Evolutionary conservation across 2,113 vertebrate genomes (phyloP).

Genomic region (Corapipo altera): DNA sequence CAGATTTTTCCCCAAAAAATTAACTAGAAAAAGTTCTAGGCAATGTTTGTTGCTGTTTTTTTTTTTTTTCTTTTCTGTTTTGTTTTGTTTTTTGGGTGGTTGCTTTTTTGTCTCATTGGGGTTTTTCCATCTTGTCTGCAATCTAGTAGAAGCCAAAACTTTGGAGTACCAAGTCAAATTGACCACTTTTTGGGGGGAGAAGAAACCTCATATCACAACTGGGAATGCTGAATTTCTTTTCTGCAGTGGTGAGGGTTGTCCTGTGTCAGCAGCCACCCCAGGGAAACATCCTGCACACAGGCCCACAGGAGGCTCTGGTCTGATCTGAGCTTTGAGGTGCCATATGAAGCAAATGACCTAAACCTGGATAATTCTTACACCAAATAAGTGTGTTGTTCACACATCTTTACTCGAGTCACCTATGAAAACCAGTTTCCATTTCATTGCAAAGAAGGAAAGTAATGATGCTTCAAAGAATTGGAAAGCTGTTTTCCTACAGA

Average conservation of each 20-base stretch:
- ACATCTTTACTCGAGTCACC: fast-evolving
- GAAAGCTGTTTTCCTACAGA: not conserved
- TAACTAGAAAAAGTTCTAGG: not conserved
- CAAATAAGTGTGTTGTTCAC: not conserved
- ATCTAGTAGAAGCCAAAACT: not conserved
- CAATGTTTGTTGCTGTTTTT: not conserved
- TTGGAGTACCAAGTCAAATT: not conserved
- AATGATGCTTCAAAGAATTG: not conserved
- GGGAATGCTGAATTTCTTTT: not conserved
- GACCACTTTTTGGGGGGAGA: fast-evolving
- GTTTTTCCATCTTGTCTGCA: not conserved
- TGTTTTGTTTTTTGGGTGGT: fast-evolving
- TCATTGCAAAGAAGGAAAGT: not conserved
- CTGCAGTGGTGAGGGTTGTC: not conserved
- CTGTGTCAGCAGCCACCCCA: not conserved
- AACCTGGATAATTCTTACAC: not conserved
- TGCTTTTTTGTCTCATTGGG: fast-evolving
- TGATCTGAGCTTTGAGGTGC: not conserved
- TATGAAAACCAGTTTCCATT: not conserved
- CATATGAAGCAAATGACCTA: not conserved
- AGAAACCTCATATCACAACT: not conserved
- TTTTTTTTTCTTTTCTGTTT: fast-evolving
- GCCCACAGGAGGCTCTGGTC: not conserved
- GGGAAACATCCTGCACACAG: not conserved
- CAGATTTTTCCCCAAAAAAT: not conserved